Evolutionary conservation across 1,140 invertebrate species (phyloP).

Genomic region (Pteromalus puparum): DNA sequence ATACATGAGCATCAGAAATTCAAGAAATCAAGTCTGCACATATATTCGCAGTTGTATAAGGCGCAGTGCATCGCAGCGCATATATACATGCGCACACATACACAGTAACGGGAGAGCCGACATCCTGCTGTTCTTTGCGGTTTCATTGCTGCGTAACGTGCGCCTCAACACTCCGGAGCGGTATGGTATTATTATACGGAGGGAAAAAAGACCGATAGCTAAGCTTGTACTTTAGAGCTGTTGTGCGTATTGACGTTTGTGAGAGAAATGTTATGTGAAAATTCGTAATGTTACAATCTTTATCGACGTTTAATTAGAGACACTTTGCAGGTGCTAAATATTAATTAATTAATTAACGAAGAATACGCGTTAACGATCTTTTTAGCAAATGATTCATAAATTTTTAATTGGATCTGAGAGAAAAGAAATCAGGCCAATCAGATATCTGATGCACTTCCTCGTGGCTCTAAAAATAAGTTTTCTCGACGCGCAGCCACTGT

Average conservation of each 20-base stretch:
- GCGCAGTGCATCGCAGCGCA: background rate
- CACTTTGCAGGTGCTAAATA: background rate
- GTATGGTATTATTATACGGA: background rate
- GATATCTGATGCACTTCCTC: background rate
- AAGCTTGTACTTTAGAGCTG: background rate
- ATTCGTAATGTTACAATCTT: too few relatives aligned
- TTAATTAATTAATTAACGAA: background rate
- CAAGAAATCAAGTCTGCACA: background rate
- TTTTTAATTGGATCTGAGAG: background rate
- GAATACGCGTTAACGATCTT: background rate
- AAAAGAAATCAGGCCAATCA: background rate
- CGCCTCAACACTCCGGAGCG: background rate
- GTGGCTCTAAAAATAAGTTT: background rate
- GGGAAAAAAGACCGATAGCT: background rate
- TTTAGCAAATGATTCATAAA: background rate
- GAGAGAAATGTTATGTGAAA: background rate
- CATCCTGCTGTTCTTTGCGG: slow-evolving; percentile 45
- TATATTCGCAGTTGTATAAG: background rate
- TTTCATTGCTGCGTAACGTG: slow-evolving; percentile 40
- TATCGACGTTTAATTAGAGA: background rate
- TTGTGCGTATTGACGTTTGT: background rate
- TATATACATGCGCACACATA: background rate
- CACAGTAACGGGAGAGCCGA: slow-evolving; percentile 44
- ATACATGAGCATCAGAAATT: background rate
- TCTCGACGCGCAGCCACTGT: background rate